Percentiles rank a stretch among this genome's conserved stretches.
These are phyloP conservation scores for Sylvicola cinctus DNA, from an alignment of 2,888 invertebrate species.

Conservation along the genomic window DNA sequence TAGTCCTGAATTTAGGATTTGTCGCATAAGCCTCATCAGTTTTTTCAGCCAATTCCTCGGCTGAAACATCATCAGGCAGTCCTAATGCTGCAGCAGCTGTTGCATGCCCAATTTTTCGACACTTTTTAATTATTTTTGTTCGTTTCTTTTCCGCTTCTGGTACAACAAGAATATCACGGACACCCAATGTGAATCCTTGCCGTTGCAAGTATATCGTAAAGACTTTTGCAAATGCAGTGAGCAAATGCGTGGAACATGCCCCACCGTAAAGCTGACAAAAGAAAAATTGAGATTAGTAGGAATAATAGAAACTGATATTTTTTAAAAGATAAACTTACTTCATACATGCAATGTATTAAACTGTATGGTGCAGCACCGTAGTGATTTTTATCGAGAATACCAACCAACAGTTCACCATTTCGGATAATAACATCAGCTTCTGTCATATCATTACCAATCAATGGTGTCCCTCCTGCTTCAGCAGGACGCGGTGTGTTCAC, in stretches of 20 bases:
- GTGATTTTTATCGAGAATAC: constrained; percentile 90
- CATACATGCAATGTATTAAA: constrained; percentile 85
- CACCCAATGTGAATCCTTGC: constrained; percentile 86
- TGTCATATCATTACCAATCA: constrained; percentile 45
- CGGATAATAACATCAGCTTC: constrained; percentile 84
- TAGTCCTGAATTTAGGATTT: constrained; percentile 56
- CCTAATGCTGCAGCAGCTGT: constrained; percentile 52
- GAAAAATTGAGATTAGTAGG: constrained; percentile 1
- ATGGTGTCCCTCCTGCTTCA: constrained; percentile 42
- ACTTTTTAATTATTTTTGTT: constrained; percentile 40
- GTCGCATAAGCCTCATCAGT: constrained; percentile 47
- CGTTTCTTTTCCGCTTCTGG: constrained; percentile 51
- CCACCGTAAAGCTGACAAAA: constrained; percentile 65
- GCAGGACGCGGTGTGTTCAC: constrained; percentile 31
- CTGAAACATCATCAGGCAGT: constrained; percentile 33
- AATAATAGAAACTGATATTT: not conserved
- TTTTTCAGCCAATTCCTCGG: constrained; percentile 37
- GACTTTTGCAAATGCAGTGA: constrained; percentile 79
- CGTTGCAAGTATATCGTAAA: constrained; percentile 80
- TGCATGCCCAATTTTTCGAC: constrained; percentile 35
- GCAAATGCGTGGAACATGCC: constrained; percentile 51
- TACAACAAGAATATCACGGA: constrained; percentile 79
- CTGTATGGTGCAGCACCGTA: constrained; percentile 91
- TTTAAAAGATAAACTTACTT: constrained; percentile 26
- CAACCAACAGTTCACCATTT: constrained; percentile 70